Evolutionary conservation across 2,888 invertebrate genomes (phyloP), one percentile per base, ranked within the genome.

Genomic region (Caenorhabditis sp.): DNA sequence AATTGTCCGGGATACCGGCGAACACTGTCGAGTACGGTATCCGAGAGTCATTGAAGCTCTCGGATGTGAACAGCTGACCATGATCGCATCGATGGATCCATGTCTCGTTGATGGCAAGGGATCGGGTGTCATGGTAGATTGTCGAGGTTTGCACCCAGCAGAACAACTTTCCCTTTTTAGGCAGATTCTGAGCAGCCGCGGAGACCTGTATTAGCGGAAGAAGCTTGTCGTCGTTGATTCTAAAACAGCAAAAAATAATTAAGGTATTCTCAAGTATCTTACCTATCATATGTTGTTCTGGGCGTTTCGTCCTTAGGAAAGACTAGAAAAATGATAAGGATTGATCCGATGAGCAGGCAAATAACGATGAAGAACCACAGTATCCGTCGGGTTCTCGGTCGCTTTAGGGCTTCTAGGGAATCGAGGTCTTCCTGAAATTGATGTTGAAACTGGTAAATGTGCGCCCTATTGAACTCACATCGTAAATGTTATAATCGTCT

Each of bases 11-110:
- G 35, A 86, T 84, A 1, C 83, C 85, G 11, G 83, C 79, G 67
- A 87, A 89, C 11, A 89, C 80, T 15, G 88, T 88, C n/a, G 85
- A 81, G 60, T 84, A 88, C 28, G 89, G 88, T 40, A 88, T 85
- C 51, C 78, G 56, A 4, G 79, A 69, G 50, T 83, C 83, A 8
- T 78, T 65, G 20, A 84, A 76, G 22, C 67, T 61, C 15, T 71
- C 78, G 5, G 83, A 82, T n/a, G 87, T 88, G 82, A 88, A 88
- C n/a, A 88, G 55, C 61, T 87, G 85, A 11, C 87, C 88, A 74
- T 88, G 87, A 60, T 88, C 88, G 55, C 87, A 87, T 11, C 87
- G 70, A 24, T 80, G 82, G 53, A 88, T 80, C 88, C 88, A 88
- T 9, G 88, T 88, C 50, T 85, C 86, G 62, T 87, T 88, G n/a